A percentile compares a stretch with the other conserved stretches of the same genome.
Conservation (phyloP, 2,888 invertebrate species). For the Nomada lathburiana region DNA sequence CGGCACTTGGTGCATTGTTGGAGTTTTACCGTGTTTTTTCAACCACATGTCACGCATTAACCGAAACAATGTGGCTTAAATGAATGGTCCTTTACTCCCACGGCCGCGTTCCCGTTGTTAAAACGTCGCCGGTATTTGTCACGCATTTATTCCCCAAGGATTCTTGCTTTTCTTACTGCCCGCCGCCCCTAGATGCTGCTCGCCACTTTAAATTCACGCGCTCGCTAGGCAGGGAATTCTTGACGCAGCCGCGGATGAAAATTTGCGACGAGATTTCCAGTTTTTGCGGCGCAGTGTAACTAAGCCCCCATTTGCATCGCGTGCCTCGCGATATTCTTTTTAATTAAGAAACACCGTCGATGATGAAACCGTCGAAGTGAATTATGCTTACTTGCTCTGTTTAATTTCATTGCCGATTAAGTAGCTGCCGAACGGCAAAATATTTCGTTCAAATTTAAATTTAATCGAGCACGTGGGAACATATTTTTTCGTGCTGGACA, state of each 20-base stretch:
- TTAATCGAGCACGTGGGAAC: no score
- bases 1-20: slow-evolving; percentile 68
- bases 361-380: slow-evolving; percentile 6
- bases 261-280: slow-evolving; percentile 34
- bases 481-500: no score
- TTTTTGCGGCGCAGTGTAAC: neutral
- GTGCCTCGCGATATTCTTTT: neutral
- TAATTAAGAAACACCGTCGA: slow-evolving; percentile 21
- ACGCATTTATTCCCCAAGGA: slow-evolving; percentile 43
- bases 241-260: slow-evolving; percentile 36
- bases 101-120: slow-evolving; percentile 21
- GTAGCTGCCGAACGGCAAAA: neutral
- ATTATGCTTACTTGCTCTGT: neutral
- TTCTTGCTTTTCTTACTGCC: slow-evolving; percentile 23
- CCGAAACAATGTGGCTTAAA: slow-evolving; percentile 70
- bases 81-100: slow-evolving; percentile 54
- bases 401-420: no score
- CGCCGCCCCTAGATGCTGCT: neutral
- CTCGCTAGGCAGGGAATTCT: slow-evolving; percentile 31
- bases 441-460: neutral
- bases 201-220: slow-evolving; percentile 44
- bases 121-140: slow-evolving; percentile 56
- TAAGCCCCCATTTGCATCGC: slow-evolving; percentile 30
- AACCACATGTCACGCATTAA: slow-evolving; percentile 68
- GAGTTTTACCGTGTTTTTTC: slow-evolving; percentile 76